Evolutionary conservation across 2,797 vertebrate genomes (phyloP), one percentile per base, ranked within the genome.

Genomic region (Enteromius trimaculatus): DNA sequence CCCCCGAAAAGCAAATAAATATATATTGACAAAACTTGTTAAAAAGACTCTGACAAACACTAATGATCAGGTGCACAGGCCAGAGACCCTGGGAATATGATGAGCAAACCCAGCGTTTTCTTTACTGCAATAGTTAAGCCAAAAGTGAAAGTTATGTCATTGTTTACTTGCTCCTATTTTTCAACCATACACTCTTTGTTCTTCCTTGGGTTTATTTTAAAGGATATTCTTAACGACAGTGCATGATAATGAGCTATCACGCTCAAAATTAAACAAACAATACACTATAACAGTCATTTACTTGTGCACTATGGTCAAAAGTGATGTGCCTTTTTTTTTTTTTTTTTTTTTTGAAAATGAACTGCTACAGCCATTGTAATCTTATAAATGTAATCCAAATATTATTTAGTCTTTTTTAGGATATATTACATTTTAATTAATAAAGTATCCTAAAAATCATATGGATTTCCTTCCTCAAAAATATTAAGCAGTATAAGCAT

Each of bases 1-100:
- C 23, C 34, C 49, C 31, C 47, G 37, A 23, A 77, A 76, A 76
- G 72, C 81, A 77, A 74, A 74, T 44, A 81, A 64, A 49, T 16
- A 55, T 13, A 60, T 23, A 66, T 9, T 69, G 49, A 55, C 23
- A 81, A 34, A 71, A 39, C 37, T 71, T 80, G 79, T 58, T 71
- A 16, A 72, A 80, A 80, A 21, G 34, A 80, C 34, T 42, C 21
- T 31, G 19, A 60, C 26, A 58, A n/a, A 17, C 68, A 47, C 11
- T 17, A 37, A 81, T 60, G 51, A 60, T 47, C 34, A 55, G 21
- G 29, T 51, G 3, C 26, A 66, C 29, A 23, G 29, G 29, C 11
- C 21, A 68, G 21, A 39, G 21, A 49, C n/a, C 10, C 13, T 26
- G 29, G 44, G 31, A 26, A 68, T 53, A 53, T 2, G 8, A 68